These are phyloP conservation scores for Asarcornis scutulata DNA, from an alignment of 2,113 vertebrate genomes.

Conservation along the genomic window DNA sequence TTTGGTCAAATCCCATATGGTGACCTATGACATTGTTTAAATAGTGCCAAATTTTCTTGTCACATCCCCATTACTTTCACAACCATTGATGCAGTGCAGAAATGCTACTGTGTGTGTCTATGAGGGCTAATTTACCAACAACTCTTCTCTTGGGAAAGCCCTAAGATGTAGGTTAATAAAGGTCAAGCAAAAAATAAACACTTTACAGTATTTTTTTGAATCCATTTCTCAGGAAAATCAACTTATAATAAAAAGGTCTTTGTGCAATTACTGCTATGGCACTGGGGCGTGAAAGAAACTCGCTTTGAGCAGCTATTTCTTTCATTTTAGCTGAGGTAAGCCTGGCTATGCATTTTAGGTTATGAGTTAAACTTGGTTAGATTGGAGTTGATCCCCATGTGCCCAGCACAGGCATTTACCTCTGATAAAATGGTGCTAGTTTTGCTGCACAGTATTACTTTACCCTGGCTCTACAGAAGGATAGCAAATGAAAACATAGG, in stretches of 20 bases:
- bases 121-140: conserved; percentile 86
- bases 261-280: conserved; percentile 94
- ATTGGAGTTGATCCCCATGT: conserved; percentile 76
- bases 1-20: conserved; percentile 74
- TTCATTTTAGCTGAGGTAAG: conserved; percentile 91
- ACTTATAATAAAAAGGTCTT: conserved; percentile 95
- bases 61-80: conserved; percentile 82
- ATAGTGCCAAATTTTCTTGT: conserved; percentile 86
- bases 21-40: conserved; percentile 82
- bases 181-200: conserved; percentile 97
- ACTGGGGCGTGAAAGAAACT: conserved; percentile 96
- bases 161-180: conserved; percentile 97
- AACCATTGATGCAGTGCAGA: conserved; percentile 80
- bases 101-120: conserved; percentile 81
- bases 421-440: conserved; percentile 23
- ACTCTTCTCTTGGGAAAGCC: conserved; percentile 87
- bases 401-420: conserved; percentile 72
- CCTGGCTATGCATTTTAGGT: conserved; percentile 74
- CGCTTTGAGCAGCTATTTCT: conserved; percentile 85
- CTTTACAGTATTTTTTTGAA: conserved; percentile 94
- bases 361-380: conserved; percentile 74
- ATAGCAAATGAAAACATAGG: background rate
- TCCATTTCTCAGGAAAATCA: conserved; percentile 97
- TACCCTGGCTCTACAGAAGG: background rate
- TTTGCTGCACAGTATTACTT: conserved; percentile 13